Percentiles rank a stretch among this genome's conserved stretches.
phyloP scores from a whole-genome alignment of 2,888 invertebrate species.

The Ptychoptera contaminata region DNA sequence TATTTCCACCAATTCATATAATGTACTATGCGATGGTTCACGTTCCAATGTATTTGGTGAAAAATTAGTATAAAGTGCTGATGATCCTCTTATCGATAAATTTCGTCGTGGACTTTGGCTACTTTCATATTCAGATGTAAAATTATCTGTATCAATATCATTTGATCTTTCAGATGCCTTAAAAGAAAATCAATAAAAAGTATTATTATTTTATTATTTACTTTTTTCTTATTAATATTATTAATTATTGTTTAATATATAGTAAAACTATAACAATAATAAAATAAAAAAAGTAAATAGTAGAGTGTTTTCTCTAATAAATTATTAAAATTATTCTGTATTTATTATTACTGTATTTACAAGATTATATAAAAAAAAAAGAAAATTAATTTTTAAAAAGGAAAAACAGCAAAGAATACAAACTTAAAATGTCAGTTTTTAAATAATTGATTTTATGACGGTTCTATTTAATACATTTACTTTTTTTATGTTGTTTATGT shows the following conservation, averaged over 20 bases:
- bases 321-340: no score
- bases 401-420: not conserved
- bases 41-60: slow-evolving; percentile 2
- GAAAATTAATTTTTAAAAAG: no score
- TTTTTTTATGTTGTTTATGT: no score
- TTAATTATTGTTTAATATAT: not conserved
- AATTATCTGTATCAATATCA: slow-evolving; percentile 18
- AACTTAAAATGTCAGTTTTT: no score
- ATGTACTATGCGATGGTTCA: slow-evolving; percentile 5
- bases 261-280: no score
- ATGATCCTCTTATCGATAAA: slow-evolving; percentile 19
- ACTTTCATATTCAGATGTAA: slow-evolving; percentile 25
- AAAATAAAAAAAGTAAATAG: no score
- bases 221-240: not conserved
- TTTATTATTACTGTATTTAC: no score
- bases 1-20: slow-evolving; percentile 10
- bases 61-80: slow-evolving; percentile 12
- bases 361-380: no score
- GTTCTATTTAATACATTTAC: no score
- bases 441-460: no score
- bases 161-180: slow-evolving; percentile 11
- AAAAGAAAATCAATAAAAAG: not conserved
- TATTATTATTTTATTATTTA: not conserved
- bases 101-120: slow-evolving; percentile 13
- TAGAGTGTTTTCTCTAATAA: no score